Base-by-base conservation (phyloP, 2,888 invertebrate genomes). In the Geotrupes spiniger region DNA sequence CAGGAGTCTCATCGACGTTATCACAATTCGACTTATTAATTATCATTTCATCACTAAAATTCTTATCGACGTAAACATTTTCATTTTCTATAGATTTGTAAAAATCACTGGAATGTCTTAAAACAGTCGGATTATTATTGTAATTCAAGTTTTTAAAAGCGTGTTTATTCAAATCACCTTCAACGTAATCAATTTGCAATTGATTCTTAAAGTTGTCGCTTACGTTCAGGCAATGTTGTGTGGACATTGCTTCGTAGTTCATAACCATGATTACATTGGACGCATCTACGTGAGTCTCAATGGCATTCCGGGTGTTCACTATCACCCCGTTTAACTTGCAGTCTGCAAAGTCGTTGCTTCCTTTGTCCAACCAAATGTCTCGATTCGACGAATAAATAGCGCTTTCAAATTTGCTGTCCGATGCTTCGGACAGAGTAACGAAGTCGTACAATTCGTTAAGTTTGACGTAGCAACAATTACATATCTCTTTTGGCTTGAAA, bases 401-500 rank as follows among this genome's bases (percentile, higher is more conserved):
- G 1, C 65, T 58, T 33, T 73, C 71, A 50, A 74, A 72, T 58
- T 70, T 69, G 36, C 59, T 60, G 42, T 73, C 69, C 2, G 72
- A 65, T 9, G 63, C 62, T 17, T 68, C 55, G 49, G 68, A 69
- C 27, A 66, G 53, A 15, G 69, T 64, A 4, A 71, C 50, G 33
- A 74, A 70, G 27, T 68, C 64, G 42, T 61, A 63, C 45, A 68
- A 71, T 29, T 71, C 65, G 51, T 71, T 63, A 10, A 74, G 53
- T 57, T 73, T 73, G n/a, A 64, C 57, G 2, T 65, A 59, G 53
- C 74, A 74, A 9, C 57, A 53, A 43, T 65, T 61, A 49, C 74
- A 73, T 14, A 73, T 62, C 51, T 72, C 68, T 52, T 73, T 71
- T 4, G 74, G 73, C 53, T 73, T 73, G 21, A 58, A 64, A 56